Conservation (phyloP, 2,113 vertebrate species). For the Oxygymnocypris stewartii region DNA sequence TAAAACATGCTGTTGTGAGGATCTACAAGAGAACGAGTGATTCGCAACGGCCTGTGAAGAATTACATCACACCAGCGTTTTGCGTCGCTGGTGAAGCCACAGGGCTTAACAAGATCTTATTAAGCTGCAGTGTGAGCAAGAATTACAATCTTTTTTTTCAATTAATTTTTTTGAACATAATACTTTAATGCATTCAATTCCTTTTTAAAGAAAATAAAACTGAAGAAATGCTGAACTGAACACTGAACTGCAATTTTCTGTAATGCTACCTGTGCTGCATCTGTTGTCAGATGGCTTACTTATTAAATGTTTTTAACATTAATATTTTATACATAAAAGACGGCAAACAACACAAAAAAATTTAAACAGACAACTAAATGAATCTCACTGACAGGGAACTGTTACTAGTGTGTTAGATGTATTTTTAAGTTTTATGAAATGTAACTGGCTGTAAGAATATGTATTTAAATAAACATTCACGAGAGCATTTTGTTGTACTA, state of each 20-base stretch:
- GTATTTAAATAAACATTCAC: background rate
- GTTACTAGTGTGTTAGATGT: background rate
- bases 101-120: background rate
- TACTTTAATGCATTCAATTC: background rate
- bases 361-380: background rate
- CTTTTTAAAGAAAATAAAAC: background rate
- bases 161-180: background rate
- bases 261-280: background rate
- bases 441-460: background rate
- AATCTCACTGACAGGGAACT: background rate
- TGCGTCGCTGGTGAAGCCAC: background rate
- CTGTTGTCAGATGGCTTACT: background rate
- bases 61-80: conserved; percentile 4
- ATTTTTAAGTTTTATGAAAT: background rate
- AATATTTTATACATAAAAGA: background rate
- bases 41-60: conserved; percentile 4
- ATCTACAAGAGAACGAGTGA: background rate
- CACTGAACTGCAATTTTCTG: too few relatives aligned
- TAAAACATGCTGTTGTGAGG: background rate
- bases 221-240: too few relatives aligned
- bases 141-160: background rate
- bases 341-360: background rate
- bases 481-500: background rate
- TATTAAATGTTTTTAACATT: background rate
- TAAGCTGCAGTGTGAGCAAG: background rate